Evolutionary conservation across 2,797 vertebrate genomes (phyloP).

Genomic region (Lemur catta): DNA sequence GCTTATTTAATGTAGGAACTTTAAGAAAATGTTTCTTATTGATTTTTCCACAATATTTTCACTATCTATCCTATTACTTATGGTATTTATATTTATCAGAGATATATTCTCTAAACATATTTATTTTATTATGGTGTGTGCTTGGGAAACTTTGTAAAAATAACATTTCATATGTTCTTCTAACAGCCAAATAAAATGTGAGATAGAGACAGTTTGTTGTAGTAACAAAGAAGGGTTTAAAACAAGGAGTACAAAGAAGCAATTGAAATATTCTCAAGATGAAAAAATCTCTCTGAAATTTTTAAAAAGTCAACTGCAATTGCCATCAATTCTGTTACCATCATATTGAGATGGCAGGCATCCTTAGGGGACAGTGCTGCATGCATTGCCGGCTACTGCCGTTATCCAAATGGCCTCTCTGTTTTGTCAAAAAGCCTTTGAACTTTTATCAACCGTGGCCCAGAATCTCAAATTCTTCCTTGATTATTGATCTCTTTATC

Average conservation of each 20-base stretch:
- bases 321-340: not conserved
- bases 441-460: not conserved
- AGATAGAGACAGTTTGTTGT: not conserved
- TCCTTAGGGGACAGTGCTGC: not conserved
- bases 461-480: not conserved
- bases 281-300: not conserved
- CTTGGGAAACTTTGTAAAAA: not conserved
- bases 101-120: not conserved
- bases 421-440: not conserved
- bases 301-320: not conserved
- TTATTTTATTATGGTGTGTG: not conserved
- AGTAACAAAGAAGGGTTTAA: not conserved
- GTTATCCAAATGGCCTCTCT: not conserved
- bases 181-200: not conserved
- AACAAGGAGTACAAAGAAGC: not conserved
- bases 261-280: not conserved
- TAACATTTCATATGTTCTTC: not conserved
- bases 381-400: fast-evolving
- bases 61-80: not conserved
- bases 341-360: not conserved
- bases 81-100: not conserved
- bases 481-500: not conserved
- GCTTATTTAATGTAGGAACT: not conserved
- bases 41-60: not conserved
- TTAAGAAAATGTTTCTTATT: not conserved